These are phyloP conservation scores for Drosophila kohkoa DNA, from an alignment of 1,140 invertebrate genomes.

Conservation along the genomic window DNA sequence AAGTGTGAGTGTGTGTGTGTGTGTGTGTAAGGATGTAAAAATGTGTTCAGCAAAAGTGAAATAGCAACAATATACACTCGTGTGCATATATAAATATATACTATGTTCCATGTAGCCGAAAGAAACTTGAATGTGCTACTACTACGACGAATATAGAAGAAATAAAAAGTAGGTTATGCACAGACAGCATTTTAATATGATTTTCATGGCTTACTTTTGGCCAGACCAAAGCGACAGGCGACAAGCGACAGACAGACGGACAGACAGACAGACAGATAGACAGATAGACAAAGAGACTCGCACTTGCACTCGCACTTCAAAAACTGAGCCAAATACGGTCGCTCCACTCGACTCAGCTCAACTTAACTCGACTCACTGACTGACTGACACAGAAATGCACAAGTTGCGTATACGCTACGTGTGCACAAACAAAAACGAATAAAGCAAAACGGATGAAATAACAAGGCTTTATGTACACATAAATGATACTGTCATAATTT, in stretches of 20 bases:
- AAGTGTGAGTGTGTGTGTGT: conserved; percentile 15
- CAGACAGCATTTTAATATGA: conserved; percentile 81
- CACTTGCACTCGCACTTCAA: conserved; percentile 30
- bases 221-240: conserved; percentile 30
- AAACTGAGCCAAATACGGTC: conserved; percentile 26
- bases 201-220: conserved; percentile 70
- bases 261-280: conserved; percentile 33
- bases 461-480: background rate
- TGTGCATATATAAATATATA: conserved; percentile 23
- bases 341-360: background rate
- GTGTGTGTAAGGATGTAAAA: conserved; percentile 36
- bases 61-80: conserved; percentile 64
- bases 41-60: conserved; percentile 79
- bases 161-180: conserved; percentile 79
- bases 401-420: conserved; percentile 44
- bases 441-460: background rate
- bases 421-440: conserved; percentile 5
- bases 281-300: conserved; percentile 20
- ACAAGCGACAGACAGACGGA: conserved; percentile 27
- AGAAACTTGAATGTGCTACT: conserved; percentile 22
- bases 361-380: conserved; percentile 12
- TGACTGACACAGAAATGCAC: conserved; percentile 45
- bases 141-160: conserved; percentile 41
- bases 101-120: background rate
- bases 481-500: conserved; percentile 11